Evolutionary conservation across 2,888 invertebrate genomes (phyloP).

Genomic region (Globia sparganii): DNA sequence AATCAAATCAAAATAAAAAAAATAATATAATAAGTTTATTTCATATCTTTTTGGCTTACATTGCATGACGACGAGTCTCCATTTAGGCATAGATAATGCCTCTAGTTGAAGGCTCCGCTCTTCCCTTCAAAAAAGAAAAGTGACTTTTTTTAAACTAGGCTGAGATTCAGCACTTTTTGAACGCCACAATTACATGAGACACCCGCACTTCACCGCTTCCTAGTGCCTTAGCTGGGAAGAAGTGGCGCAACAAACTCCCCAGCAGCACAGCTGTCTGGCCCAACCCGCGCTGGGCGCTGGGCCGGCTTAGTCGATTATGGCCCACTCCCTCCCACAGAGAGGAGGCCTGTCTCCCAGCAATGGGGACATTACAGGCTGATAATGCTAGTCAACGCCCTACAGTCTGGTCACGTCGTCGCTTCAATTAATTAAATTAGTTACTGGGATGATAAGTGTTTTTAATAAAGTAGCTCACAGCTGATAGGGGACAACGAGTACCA

Average conservation of each 20-base stretch:
- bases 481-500: conserved; percentile 14
- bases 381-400: conserved; percentile 3
- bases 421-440: conserved; percentile 42
- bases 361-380: not conserved
- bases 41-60: too few species aligned
- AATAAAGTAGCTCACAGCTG: conserved; percentile 14
- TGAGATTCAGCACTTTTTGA: not conserved
- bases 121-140: too few species aligned
- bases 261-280: not conserved
- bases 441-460: conserved; percentile 11
- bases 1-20: not conserved
- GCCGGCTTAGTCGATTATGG: not conserved
- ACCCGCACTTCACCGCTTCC: not conserved
- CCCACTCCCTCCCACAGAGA: too few species aligned
- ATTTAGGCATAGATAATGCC: too few species aligned
- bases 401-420: conserved; percentile 23
- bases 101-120: too few species aligned
- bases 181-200: not conserved
- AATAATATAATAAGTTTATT: too few species aligned
- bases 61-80: too few species aligned
- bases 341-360: not conserved
- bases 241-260: not conserved
- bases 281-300: too few species aligned
- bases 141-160: not conserved
- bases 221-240: too few species aligned